These are phyloP conservation scores for Euura lappo DNA, from an alignment of 1,140 invertebrate species.

Conservation along the genomic window DNA sequence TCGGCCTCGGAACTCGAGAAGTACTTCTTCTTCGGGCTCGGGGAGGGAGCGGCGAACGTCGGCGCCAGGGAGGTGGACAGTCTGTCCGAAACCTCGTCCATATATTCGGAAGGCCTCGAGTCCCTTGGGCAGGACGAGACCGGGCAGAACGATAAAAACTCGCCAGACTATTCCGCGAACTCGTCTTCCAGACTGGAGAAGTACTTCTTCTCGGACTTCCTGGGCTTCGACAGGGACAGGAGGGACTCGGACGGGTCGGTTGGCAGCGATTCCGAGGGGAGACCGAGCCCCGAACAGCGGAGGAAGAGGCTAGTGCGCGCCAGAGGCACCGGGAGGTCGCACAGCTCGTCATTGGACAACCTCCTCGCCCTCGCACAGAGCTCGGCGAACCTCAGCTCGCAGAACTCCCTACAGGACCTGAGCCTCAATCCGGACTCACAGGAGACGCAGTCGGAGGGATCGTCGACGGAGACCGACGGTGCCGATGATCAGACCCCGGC, in stretches of 20 bases:
- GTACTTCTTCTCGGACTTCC: slow-evolving; percentile 86
- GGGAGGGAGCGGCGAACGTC: slow-evolving; percentile 61
- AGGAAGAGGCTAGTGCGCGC: slow-evolving; percentile 80
- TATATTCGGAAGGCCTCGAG: slow-evolving; percentile 83
- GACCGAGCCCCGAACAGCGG: slow-evolving; percentile 84
- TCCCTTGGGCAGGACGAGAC: slow-evolving; percentile 65
- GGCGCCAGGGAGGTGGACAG: slow-evolving; percentile 69
- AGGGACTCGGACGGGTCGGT: slow-evolving; percentile 81
- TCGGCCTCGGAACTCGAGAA: slow-evolving; percentile 87
- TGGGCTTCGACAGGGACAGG: slow-evolving; percentile 75
- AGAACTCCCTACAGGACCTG: slow-evolving; percentile 59
- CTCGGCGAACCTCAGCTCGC: slow-evolving; percentile 56
- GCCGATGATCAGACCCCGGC: slow-evolving; percentile 69
- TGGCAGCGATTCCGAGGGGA: slow-evolving; percentile 85
- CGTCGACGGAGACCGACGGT: slow-evolving; percentile 78
- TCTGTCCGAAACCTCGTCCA: slow-evolving; percentile 86
- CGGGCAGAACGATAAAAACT: slow-evolving; percentile 60
- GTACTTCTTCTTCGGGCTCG: slow-evolving; percentile 88
- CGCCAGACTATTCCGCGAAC: slow-evolving; percentile 72
- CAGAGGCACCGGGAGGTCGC: slow-evolving; percentile 78
- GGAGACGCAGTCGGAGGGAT: slow-evolving; percentile 68
- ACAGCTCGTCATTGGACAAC: slow-evolving; percentile 81
- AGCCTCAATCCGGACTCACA: slow-evolving; percentile 47
- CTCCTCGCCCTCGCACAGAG: slow-evolving; percentile 65
- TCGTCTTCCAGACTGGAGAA: slow-evolving; percentile 79